A percentile compares a stretch with the other conserved stretches of the same genome.
These are phyloP conservation scores for Agrypnus murinus DNA, from an alignment of 2,888 invertebrate genomes.

Conservation along the genomic window DNA sequence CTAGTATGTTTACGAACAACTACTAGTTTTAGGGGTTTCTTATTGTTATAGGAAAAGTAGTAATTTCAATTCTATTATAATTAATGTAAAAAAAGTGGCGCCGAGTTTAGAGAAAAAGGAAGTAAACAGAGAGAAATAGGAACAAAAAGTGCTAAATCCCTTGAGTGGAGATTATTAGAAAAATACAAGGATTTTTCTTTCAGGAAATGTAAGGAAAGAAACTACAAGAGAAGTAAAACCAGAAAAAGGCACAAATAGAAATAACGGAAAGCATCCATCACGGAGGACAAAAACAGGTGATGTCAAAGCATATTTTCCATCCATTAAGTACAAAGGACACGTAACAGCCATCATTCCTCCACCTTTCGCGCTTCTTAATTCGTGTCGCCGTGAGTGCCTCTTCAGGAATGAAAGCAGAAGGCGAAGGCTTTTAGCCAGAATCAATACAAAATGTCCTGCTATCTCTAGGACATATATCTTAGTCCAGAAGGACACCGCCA, in stretches of 20 bases:
- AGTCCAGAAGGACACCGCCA: slow-evolving; percentile 66
- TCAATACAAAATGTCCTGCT: slow-evolving; percentile 68
- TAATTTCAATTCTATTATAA: slow-evolving; percentile 14
- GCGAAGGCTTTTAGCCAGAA: slow-evolving; percentile 69
- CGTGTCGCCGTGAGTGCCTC: slow-evolving; percentile 53
- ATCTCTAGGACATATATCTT: slow-evolving; percentile 69
- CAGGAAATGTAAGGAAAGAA: slow-evolving; percentile 28
- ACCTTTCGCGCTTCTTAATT: slow-evolving; percentile 50
- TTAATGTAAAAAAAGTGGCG: slow-evolving; percentile 11
- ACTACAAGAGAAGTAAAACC: slow-evolving; percentile 34
- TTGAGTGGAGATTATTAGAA: slow-evolving; percentile 24
- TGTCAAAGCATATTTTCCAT: slow-evolving; percentile 60
- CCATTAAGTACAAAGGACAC: slow-evolving; percentile 62
- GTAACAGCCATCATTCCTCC: slow-evolving; percentile 60
- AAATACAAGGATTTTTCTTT: slow-evolving; percentile 35
- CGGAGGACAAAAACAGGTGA: slow-evolving; percentile 60
- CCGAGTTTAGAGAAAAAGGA: not conserved
- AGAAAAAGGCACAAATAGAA: slow-evolving; percentile 43
- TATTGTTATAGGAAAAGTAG: slow-evolving; percentile 2
- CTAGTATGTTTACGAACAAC: slow-evolving; percentile 4
- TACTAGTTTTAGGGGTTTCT: slow-evolving; percentile 7
- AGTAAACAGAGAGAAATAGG: not conserved
- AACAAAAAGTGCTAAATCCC: slow-evolving; percentile 12
- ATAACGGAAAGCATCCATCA: slow-evolving; percentile 57
- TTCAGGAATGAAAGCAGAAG: slow-evolving; percentile 60